A percentile compares a stretch with the other conserved stretches of the same genome.
phyloP scores from a whole-genome alignment of 1,140 invertebrate genomes.

The Andricus grossulariae region DNA sequence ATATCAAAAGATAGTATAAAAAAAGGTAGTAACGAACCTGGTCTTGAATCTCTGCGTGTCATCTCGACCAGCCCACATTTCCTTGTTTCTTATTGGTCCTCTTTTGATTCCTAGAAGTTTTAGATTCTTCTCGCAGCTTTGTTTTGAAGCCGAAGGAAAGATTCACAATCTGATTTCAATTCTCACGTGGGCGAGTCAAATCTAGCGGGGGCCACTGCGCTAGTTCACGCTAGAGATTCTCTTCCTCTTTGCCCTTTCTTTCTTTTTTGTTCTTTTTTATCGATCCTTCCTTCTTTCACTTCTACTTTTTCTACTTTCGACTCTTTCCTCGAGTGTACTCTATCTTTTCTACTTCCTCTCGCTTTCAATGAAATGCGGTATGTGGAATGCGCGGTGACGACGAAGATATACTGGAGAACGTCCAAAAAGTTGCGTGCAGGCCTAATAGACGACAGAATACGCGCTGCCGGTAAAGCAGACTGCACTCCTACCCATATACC shows the following conservation, averaged over 20 bases:
- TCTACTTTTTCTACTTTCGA: too few species aligned
- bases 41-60: slow-evolving; percentile 70
- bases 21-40: slow-evolving; percentile 55
- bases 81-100: slow-evolving; percentile 40
- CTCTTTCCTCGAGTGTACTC: not conserved
- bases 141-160: not conserved
- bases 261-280: not conserved
- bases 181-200: slow-evolving; percentile 1
- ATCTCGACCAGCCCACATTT: slow-evolving; percentile 71
- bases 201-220: not conserved
- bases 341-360: not conserved
- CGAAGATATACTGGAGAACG: slow-evolving; percentile 49
- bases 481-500: not conserved
- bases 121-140: not conserved
- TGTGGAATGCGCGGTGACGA: not conserved
- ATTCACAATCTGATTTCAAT: not conserved
- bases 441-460: slow-evolving; percentile 45
- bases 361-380: not conserved
- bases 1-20: too few species aligned
- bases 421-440: slow-evolving; percentile 48
- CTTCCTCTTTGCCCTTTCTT: not conserved
- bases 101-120: slow-evolving; percentile 7
- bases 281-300: too few species aligned
- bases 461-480: slow-evolving; percentile 46
- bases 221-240: not conserved